Conservation (phyloP, 2,888 invertebrate genomes). For the Drosophila falleni region DNA sequence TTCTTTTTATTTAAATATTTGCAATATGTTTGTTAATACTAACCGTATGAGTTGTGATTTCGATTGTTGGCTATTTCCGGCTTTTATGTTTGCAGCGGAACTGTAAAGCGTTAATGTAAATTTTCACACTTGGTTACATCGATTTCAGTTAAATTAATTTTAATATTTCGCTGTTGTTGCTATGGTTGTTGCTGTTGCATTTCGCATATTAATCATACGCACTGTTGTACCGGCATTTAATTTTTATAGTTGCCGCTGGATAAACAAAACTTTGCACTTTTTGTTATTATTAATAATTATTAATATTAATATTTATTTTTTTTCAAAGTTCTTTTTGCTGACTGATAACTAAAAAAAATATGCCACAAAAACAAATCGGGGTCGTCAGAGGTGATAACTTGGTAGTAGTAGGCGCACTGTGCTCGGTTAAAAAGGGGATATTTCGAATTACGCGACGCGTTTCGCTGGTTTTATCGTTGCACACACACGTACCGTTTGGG, state of each 20-base stretch:
- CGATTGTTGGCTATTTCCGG: conserved; percentile 31
- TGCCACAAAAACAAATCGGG: conserved; percentile 45
- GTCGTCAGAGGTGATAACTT: conserved; percentile 7
- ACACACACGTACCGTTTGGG: conserved; percentile 46
- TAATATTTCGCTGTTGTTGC: conserved; percentile 6
- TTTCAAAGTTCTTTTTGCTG: conserved; percentile 16
- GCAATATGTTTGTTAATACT: conserved; percentile 20
- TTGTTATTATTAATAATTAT: conserved; percentile 3
- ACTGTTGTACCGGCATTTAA: conserved; percentile 50
- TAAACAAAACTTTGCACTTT: conserved; percentile 33
- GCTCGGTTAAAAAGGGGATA: background rate
- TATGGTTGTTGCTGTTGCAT: conserved; percentile 31
- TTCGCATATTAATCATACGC: conserved; percentile 40
- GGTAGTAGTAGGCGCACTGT: conserved; percentile 9
- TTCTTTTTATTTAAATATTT: background rate
- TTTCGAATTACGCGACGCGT: conserved; percentile 36
- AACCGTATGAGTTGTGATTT: conserved; percentile 33
- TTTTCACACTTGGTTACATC: conserved; percentile 47
- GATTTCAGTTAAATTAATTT: conserved; percentile 22
- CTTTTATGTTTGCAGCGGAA: conserved; percentile 16
- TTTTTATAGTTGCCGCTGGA: conserved; percentile 5
- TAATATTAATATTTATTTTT: background rate
- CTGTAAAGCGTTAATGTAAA: conserved; percentile 38
- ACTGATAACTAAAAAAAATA: conserved; percentile 35
- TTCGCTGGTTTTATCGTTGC: conserved; percentile 7